These are phyloP conservation scores for Neelides sp. DNA, from an alignment of 1,140 invertebrate genomes.

Conservation along the genomic window DNA sequence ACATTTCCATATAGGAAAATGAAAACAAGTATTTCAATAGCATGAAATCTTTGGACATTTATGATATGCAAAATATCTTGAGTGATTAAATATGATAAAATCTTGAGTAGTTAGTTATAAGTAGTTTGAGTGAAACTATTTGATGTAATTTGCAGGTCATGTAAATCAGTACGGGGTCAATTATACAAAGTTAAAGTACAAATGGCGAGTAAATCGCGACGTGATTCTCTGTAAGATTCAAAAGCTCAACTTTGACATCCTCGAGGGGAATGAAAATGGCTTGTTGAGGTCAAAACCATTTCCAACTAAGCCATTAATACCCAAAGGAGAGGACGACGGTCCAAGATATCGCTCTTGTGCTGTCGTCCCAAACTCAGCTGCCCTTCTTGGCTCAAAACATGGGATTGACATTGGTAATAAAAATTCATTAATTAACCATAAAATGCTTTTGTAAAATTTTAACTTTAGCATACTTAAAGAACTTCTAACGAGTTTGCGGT, in stretches of 20 bases:
- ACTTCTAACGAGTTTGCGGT: not conserved
- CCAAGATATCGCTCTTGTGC: slow-evolving; percentile 29
- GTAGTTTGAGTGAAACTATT: too few relatives aligned
- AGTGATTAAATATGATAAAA: too few relatives aligned
- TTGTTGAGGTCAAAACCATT: slow-evolving; percentile 19
- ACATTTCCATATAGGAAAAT: too few relatives aligned
- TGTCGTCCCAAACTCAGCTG: slow-evolving; percentile 30
- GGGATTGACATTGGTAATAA: slow-evolving; percentile 29
- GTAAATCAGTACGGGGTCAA: slow-evolving; percentile 28
- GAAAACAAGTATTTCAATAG: too few relatives aligned
- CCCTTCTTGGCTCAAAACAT: slow-evolving; percentile 26
- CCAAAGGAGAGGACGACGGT: slow-evolving; percentile 9
- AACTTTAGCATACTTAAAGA: not conserved
- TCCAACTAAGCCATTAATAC: slow-evolving; percentile 18
- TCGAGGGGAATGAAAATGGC: slow-evolving; percentile 13
- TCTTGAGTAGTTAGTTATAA: too few relatives aligned
- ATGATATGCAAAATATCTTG: too few relatives aligned
- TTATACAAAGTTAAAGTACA: slow-evolving; percentile 20
- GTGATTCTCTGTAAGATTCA: slow-evolving; percentile 25
- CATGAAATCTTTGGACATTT: too few relatives aligned
- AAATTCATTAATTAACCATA: not conserved
- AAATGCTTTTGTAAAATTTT: not conserved
- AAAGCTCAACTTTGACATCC: slow-evolving; percentile 16
- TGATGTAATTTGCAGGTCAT: too few relatives aligned
- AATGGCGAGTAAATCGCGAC: slow-evolving; percentile 15